phyloP scores from a whole-genome alignment of 2,888 invertebrate species.

The Acanthopleura granulata region DNA sequence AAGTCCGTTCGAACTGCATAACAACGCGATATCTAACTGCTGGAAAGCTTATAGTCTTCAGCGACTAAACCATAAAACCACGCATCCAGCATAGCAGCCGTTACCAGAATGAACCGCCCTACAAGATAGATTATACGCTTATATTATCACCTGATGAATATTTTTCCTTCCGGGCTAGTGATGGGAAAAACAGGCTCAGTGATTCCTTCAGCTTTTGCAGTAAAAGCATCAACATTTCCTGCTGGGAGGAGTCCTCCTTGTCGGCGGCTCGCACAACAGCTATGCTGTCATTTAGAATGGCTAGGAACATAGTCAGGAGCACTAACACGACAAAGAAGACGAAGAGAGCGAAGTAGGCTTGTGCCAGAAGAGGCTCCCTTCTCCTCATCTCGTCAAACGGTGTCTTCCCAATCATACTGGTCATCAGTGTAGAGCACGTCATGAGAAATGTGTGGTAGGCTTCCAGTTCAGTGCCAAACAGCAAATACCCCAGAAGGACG shows the following conservation, averaged over 20 bases:
- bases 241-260: background rate
- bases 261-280: background rate
- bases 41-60: no score
- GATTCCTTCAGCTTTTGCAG: background rate
- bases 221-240: conserved; percentile 1
- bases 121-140: no score
- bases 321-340: conserved; percentile 11
- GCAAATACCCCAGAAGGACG: conserved; percentile 77
- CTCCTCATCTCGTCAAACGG: conserved; percentile 16
- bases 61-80: no score
- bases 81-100: no score
- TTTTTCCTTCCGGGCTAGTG: background rate
- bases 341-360: conserved; percentile 1
- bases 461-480: conserved; percentile 77
- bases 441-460: conserved; percentile 74
- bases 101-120: no score
- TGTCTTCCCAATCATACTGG: conserved; percentile 9
- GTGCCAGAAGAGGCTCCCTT: conserved; percentile 9
- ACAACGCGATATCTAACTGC: no score
- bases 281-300: conserved; percentile 4
- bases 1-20: no score
- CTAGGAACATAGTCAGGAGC: conserved; percentile 10
- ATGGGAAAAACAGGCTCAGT: background rate
- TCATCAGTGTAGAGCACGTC: conserved; percentile 3
- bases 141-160: background rate